Conservation (phyloP, 2,797 vertebrate species). For the Chloroceryle amazona region DNA sequence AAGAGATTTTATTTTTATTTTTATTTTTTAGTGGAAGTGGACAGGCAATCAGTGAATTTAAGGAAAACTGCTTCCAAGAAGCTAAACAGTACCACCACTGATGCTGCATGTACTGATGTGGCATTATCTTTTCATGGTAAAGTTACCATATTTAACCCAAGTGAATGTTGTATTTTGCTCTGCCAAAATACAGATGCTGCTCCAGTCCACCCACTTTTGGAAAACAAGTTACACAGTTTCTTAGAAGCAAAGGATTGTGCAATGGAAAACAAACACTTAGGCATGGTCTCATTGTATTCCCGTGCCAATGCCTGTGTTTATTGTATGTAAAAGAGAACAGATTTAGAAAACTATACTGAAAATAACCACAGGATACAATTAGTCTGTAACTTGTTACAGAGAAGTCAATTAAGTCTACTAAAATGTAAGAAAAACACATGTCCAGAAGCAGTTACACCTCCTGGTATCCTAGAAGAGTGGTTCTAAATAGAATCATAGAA, state of each 20-base stretch:
- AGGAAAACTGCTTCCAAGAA: background rate
- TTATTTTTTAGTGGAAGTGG: rapidly evolving
- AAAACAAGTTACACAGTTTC: background rate
- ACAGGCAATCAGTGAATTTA: background rate
- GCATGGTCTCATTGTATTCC: background rate
- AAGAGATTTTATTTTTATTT: rapidly evolving
- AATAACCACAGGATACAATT: background rate
- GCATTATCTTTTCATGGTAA: background rate
- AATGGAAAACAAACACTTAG: background rate
- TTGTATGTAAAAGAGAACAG: background rate
- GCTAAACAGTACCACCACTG: rapidly evolving
- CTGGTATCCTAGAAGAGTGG: rapidly evolving
- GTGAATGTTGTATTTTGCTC: background rate
- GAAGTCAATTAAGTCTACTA: background rate
- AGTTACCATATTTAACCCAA: background rate
- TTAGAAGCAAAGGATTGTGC: background rate
- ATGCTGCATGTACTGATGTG: background rate
- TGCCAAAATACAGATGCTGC: background rate
- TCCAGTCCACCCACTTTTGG: background rate
- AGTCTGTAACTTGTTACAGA: background rate
- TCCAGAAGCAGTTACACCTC: background rate
- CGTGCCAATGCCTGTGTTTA: background rate
- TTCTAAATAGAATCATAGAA: background rate
- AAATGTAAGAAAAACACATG: background rate
- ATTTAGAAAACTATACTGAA: background rate